A percentile compares a stretch with the other conserved stretches of the same genome.
phyloP scores from a whole-genome alignment of 2,113 vertebrate genomes.

The Leptobrachium ailaonicum region DNA sequence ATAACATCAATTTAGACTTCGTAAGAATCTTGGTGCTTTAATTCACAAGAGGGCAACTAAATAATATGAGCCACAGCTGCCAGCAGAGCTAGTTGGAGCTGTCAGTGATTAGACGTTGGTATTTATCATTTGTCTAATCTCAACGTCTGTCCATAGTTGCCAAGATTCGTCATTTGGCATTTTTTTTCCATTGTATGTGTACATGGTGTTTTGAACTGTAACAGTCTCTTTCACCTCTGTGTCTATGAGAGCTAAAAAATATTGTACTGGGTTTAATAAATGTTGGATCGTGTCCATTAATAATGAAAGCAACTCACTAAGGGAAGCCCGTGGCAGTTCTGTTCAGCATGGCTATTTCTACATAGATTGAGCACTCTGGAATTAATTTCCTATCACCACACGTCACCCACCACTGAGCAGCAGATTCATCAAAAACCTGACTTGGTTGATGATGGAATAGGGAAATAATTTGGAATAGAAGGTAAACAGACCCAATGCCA shows the following conservation, averaged over 20 bases:
- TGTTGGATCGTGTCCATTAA: slow-evolving; percentile 41
- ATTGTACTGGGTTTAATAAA: slow-evolving; percentile 49
- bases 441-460: slow-evolving; percentile 18
- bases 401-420: slow-evolving; percentile 6
- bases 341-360: slow-evolving; percentile 24
- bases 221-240: slow-evolving; percentile 45
- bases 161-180: slow-evolving; percentile 37
- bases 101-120: slow-evolving; percentile 45
- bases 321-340: slow-evolving; percentile 23
- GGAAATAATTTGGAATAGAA: slow-evolving; percentile 18
- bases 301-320: slow-evolving; percentile 46
- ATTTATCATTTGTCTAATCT: slow-evolving; percentile 17
- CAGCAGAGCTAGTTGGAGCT: neutral
- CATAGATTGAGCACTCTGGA: slow-evolving; percentile 29
- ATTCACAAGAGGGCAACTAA: slow-evolving; percentile 32
- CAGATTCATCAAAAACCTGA: slow-evolving; percentile 36
- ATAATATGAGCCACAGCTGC: slow-evolving; percentile 24
- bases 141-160: slow-evolving; percentile 4
- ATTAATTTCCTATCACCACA: slow-evolving; percentile 54
- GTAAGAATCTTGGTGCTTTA: slow-evolving; percentile 35
- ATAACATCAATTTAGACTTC: slow-evolving; percentile 29
- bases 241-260: slow-evolving; percentile 47
- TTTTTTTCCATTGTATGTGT: neutral
- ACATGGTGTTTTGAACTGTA: slow-evolving; percentile 14
- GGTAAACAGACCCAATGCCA: neutral